phyloP scores from a whole-genome alignment of 2,113 vertebrate genomes.

The Daphoenositta chrysoptera region DNA sequence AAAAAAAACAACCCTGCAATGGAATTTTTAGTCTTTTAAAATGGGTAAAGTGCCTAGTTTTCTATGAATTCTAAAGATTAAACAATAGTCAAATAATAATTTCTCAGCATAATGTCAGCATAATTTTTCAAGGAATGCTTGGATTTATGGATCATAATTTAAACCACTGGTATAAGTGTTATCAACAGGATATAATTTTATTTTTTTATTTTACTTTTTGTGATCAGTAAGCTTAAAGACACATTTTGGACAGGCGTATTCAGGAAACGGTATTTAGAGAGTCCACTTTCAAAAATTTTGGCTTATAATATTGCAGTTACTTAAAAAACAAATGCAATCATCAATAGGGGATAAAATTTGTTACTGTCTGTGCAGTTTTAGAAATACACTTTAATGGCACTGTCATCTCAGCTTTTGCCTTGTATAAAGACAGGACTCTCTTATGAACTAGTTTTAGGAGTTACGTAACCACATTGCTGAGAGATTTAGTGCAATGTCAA shows the following conservation, averaged over 20 bases:
- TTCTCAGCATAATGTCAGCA: not conserved
- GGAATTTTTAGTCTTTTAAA: not conserved
- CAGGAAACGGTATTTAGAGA: not conserved
- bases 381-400: not conserved
- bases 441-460: not conserved
- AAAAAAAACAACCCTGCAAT: not conserved
- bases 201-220: not conserved
- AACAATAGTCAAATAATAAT: not conserved
- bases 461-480: not conserved
- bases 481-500: not conserved
- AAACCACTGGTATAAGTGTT: not conserved
- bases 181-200: not conserved
- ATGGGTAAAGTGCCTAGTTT: not conserved
- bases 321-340: not conserved
- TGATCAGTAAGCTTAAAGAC: not conserved
- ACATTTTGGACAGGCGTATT: not conserved
- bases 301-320: not conserved
- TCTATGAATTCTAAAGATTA: not conserved
- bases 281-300: not conserved
- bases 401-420: not conserved
- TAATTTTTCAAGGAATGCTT: not conserved
- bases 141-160: not conserved
- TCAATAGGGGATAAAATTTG: not conserved
- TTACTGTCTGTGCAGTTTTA: not conserved
- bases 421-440: not conserved